These are phyloP conservation scores for Psephotus haematonotus DNA, from an alignment of 2,113 vertebrate species.

Conservation along the genomic window DNA sequence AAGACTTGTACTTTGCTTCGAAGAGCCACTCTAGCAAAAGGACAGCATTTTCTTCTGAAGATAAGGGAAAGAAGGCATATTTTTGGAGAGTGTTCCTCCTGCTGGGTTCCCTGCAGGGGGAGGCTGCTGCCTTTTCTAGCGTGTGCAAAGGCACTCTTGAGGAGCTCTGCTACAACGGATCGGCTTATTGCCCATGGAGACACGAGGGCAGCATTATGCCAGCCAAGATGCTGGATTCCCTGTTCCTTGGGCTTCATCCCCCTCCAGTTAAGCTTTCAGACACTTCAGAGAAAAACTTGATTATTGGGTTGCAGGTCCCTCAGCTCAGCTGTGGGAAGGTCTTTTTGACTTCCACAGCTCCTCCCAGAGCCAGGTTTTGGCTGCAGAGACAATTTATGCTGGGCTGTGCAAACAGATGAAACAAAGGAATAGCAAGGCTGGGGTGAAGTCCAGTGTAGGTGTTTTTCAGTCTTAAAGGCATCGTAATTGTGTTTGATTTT, in stretches of 20 bases:
- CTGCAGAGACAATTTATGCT: background rate
- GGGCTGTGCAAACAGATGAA: background rate
- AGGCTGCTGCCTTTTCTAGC: background rate
- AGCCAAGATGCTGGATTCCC: background rate
- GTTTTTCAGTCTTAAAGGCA: background rate
- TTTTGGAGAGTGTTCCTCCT: background rate
- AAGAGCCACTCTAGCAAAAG: background rate
- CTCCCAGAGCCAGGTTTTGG: background rate
- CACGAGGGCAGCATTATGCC: background rate
- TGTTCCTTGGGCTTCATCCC: background rate
- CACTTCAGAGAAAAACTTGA: background rate
- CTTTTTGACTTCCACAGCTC: background rate
- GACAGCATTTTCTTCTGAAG: background rate
- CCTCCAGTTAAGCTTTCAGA: background rate
- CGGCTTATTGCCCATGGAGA: background rate
- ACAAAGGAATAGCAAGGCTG: background rate
- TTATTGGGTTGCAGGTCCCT: background rate
- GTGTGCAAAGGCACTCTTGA: background rate
- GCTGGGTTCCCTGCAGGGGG: background rate
- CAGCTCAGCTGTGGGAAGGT: background rate
- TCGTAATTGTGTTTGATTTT: background rate
- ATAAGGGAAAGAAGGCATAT: background rate
- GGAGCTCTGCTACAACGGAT: background rate
- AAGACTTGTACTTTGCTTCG: background rate
- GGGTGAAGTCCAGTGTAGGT: background rate